phyloP scores from a whole-genome alignment of 2,888 invertebrate species.

The Hyalella azteca region DNA sequence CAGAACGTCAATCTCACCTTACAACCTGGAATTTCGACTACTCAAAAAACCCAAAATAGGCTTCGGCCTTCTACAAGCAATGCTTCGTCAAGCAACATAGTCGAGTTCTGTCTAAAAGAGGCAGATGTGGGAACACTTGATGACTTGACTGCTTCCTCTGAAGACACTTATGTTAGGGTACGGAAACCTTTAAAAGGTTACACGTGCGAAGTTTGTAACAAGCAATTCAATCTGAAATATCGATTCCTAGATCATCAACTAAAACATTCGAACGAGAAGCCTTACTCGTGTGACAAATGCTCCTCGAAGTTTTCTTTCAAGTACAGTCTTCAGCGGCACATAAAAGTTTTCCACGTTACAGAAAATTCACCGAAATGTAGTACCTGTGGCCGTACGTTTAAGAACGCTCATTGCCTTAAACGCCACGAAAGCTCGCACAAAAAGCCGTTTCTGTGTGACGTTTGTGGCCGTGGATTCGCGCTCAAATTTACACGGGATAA shows the following conservation, averaged over 20 bases:
- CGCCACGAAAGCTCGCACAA: conserved; percentile 23
- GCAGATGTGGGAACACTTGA: too few relatives aligned
- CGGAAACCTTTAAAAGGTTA: conserved; percentile 38
- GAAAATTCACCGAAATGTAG: neutral
- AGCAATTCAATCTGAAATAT: conserved; percentile 43
- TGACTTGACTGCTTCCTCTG: too few relatives aligned
- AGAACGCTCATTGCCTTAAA: neutral
- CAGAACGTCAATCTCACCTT: neutral
- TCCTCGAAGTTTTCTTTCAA: conserved; percentile 1
- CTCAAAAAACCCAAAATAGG: neutral
- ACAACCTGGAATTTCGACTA: neutral
- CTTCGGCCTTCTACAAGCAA: neutral
- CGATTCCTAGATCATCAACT: conserved; percentile 50
- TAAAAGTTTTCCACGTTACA: neutral
- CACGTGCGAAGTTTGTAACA: conserved; percentile 50
- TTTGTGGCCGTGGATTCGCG: conserved; percentile 56
- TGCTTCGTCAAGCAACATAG: too few relatives aligned
- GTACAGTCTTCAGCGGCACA: neutral
- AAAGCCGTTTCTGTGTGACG: conserved; percentile 53
- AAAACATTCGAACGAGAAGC: conserved; percentile 53
- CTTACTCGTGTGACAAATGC: conserved; percentile 47
- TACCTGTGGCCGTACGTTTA: conserved; percentile 26
- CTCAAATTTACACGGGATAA: conserved; percentile 53
- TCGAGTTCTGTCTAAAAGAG: too few relatives aligned
- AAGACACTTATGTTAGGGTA: neutral